A percentile compares a stretch with the other conserved stretches of the same genome.
Conservation (phyloP, 2,113 vertebrate genomes). For the Manacus vitellinus region DNA sequence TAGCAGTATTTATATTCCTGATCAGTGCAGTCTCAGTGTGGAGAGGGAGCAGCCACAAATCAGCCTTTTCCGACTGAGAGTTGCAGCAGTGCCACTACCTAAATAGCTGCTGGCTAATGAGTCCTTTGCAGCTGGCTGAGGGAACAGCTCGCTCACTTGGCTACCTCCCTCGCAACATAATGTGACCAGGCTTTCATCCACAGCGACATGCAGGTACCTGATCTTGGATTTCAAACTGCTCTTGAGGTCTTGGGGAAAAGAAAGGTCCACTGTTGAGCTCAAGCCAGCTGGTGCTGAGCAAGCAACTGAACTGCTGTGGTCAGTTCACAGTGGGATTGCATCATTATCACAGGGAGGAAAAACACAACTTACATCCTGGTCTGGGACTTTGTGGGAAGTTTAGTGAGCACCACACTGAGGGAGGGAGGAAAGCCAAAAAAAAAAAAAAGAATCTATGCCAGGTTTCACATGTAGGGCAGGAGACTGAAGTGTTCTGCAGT, state of each 20-base stretch:
- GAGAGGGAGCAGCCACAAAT: slow-evolving; percentile 28
- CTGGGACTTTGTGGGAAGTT: not conserved
- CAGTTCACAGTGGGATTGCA: not conserved
- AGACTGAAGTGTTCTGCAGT: not conserved
- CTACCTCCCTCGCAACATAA: not conserved
- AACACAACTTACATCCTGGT: not conserved
- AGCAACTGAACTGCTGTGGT: not conserved
- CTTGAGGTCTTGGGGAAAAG: not conserved
- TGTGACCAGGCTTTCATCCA: not conserved
- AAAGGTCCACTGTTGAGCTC: not conserved
- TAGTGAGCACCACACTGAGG: not conserved
- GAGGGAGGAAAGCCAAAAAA: not conserved
- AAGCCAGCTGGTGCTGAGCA: not conserved
- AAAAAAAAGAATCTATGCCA: not conserved
- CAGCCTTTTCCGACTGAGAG: slow-evolving; percentile 38
- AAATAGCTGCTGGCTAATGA: slow-evolving; percentile 58
- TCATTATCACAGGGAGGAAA: not conserved
- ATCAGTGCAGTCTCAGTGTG: slow-evolving; percentile 49
- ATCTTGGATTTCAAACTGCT: not conserved
- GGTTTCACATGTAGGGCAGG: not conserved
- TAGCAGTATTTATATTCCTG: slow-evolving; percentile 67
- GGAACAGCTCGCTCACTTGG: not conserved
- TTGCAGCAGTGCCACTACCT: slow-evolving; percentile 34
- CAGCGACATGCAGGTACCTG: accelerated
- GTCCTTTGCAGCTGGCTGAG: not conserved